A percentile compares a stretch with the other conserved stretches of the same genome.
These are phyloP conservation scores for Drosophila lutescens DNA, from an alignment of 2,888 invertebrate genomes.

Conservation along the genomic window DNA sequence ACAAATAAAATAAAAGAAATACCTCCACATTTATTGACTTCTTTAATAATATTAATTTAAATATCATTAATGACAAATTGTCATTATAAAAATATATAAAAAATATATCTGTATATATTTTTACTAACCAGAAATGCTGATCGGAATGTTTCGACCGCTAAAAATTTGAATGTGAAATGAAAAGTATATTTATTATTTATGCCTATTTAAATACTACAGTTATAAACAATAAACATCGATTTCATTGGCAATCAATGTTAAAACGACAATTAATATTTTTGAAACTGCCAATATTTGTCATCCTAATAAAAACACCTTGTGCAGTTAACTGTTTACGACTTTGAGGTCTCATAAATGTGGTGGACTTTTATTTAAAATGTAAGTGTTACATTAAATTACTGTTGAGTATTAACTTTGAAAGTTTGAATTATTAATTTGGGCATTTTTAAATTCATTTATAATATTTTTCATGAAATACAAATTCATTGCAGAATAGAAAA, in stretches of 20 bases:
- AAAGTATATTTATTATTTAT: neutral
- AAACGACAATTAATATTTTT: constrained; percentile 4
- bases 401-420: neutral
- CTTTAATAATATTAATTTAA: too few relatives aligned
- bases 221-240: neutral
- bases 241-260: constrained; percentile 1
- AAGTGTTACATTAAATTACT: neutral
- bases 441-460: too few relatives aligned
- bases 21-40: too few relatives aligned
- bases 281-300: neutral
- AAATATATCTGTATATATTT: too few relatives aligned
- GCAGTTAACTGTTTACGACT: neutral
- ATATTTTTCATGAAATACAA: too few relatives aligned
- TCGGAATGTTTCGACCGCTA: too few relatives aligned
- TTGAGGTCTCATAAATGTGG: neutral
- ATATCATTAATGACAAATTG: too few relatives aligned
- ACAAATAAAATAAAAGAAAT: too few relatives aligned
- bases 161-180: neutral
- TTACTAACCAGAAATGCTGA: too few relatives aligned
- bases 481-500: neutral
- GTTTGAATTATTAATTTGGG: neutral
- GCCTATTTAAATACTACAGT: neutral
- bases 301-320: constrained; percentile 6
- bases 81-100: too few relatives aligned
- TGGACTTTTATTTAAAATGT: neutral